Conservation (phyloP, 2,797 vertebrate genomes). For the Urophycis tenuis region DNA sequence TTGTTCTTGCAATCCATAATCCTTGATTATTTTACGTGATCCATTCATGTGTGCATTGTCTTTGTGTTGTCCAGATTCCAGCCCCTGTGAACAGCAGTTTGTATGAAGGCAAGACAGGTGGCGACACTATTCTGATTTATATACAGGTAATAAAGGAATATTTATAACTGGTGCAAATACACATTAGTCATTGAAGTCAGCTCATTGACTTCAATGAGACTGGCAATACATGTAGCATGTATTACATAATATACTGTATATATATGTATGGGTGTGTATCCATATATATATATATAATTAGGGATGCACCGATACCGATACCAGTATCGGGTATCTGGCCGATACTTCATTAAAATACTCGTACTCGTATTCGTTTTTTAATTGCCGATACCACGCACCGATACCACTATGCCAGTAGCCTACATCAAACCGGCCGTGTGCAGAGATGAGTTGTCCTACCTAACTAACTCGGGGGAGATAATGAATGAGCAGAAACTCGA, state of each 20-base stretch:
- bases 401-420: no score
- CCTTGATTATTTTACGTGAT: not conserved
- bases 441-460: no score
- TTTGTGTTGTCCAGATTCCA: slow-evolving; percentile 38
- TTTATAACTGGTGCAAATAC: not conserved
- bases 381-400: no score
- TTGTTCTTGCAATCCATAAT: not conserved
- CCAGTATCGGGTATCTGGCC: no score
- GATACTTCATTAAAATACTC: no score
- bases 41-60: not conserved
- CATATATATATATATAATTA: no score
- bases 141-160: slow-evolving; percentile 36
- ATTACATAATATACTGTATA: not conserved
- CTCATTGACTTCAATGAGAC: not conserved
- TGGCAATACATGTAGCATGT: not conserved
- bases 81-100: slow-evolving; percentile 35
- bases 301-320: no score
- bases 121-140: slow-evolving; percentile 41
- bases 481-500: no score
- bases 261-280: no score
- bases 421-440: no score
- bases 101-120: not conserved
- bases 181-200: not conserved
- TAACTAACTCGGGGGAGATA: no score
- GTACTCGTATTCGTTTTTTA: no score